Evolutionary conservation across 2,888 invertebrate genomes (phyloP), one percentile per base, ranked within the genome.

Genomic region (Aromia moschata): DNA sequence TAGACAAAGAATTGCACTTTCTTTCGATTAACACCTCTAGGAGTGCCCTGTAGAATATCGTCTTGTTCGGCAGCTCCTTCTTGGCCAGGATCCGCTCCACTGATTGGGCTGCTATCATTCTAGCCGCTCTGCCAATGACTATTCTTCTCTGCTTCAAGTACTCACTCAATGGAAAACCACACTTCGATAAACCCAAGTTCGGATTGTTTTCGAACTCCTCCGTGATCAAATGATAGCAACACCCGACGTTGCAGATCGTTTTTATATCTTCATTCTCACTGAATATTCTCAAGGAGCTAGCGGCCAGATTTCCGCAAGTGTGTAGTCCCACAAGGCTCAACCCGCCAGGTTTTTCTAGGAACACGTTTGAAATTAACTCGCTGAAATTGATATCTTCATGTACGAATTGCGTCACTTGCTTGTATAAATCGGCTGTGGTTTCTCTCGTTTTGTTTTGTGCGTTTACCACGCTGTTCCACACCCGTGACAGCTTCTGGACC

Each of bases 21-120:
- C 84, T 78, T 47, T 79, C 70, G 9, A 89, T 75, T 1, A 87
- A 67, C 9, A 89, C 83, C 83, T 93, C 89, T 5, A 96, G 82
- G 30, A 94, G 72, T 0, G 94, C 89, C 66, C 96, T 84, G 73
- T 91, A 92, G 69, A 89, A 88, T 38, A 95, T 82, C 4, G 90
- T 86, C 53, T 83, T 84, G 31, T 85, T 83, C 0, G 91, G 88
- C 51, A 87, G 58, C 72, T 87, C 83, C 57, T 83, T 83, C 17
- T 82, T 80, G 7, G 77, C 67, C 25, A 84, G 77, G 37, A 89
- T 87, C 62, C 93, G 83, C 62, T 92, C 89, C n/a, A 91, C 82
- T 0, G 93, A 90, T 77, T 96, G 95, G 0, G 92, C 88, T 0
- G 93, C 92, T 33, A 95, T 78, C 92, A 95, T 95, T 60, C 93